Evolutionary conservation across 2,113 vertebrate genomes (phyloP).

Genomic region (Epinephelus fuscoguttatus): DNA sequence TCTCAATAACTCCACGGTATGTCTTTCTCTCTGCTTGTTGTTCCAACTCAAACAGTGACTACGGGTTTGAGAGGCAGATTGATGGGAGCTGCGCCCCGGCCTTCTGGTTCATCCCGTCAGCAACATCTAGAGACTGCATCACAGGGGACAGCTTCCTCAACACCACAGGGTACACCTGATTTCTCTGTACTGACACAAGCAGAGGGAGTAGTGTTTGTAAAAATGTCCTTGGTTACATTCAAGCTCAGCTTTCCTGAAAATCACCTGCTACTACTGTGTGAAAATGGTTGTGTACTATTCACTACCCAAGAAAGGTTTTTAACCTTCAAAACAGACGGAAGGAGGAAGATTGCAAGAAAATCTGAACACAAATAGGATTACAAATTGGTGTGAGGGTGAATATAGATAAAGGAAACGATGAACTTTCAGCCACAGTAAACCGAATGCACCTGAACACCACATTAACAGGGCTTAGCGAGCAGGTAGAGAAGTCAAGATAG

Average conservation of each 20-base stretch:
- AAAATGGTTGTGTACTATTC: not conserved
- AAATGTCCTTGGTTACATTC: not conserved
- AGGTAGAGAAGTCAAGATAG: not conserved
- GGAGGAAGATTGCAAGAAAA: not conserved
- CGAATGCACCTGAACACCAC: not conserved
- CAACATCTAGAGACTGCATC: constrained; percentile 90
- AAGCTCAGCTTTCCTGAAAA: not conserved
- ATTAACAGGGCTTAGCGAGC: not conserved
- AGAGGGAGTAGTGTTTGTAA: not conserved
- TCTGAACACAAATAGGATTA: not conserved
- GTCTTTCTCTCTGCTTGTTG: constrained; percentile 34
- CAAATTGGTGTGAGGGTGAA: not conserved
- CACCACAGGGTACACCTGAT: constrained; percentile 90
- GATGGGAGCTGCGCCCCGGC: constrained; percentile 91
- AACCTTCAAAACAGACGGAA: not conserved
- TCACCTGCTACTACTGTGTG: not conserved
- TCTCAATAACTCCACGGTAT: not conserved
- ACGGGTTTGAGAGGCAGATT: constrained; percentile 91
- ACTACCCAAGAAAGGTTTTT: not conserved
- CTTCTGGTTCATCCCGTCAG: constrained; percentile 93
- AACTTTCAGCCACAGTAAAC: not conserved
- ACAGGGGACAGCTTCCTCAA: constrained; percentile 93
- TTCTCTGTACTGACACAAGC: not conserved
- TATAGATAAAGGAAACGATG: not conserved
- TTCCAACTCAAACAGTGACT: constrained; percentile 86